Evolutionary conservation across 2,888 invertebrate species (phyloP).

Genomic region (Drosophila imparisetae): DNA sequence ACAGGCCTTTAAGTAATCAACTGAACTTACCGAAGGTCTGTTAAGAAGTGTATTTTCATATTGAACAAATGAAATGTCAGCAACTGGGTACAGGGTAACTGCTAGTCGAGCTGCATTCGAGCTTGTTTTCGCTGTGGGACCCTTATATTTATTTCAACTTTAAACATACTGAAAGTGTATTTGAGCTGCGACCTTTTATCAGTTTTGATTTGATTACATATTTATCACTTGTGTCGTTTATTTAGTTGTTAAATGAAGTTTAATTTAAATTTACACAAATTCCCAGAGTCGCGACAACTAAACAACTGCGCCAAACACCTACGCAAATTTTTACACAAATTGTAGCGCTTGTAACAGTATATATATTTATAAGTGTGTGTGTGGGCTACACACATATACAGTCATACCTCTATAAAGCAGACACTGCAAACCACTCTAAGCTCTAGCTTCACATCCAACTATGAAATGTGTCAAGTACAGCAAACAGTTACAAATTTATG

Average conservation of each 20-base stretch:
- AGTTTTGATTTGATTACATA: neutral
- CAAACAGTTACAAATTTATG: conserved; percentile 77
- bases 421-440: conserved; percentile 26
- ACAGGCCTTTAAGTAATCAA: too few species aligned
- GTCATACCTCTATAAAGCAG: conserved; percentile 20
- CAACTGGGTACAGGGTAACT: neutral
- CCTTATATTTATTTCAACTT: neutral
- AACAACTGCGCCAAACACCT: conserved; percentile 50
- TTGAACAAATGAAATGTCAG: neutral
- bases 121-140: neutral
- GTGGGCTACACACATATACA: neutral
- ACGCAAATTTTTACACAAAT: conserved; percentile 68
- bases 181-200: neutral
- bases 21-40: neutral
- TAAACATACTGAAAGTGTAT: conserved; percentile 12
- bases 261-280: conserved; percentile 63
- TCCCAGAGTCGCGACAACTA: conserved; percentile 40
- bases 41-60: neutral
- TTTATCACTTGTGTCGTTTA: conserved; percentile 35
- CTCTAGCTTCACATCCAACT: conserved; percentile 40
- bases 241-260: conserved; percentile 63
- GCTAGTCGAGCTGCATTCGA: neutral
- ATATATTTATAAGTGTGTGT: neutral
- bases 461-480: conserved; percentile 77
- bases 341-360: conserved; percentile 16